Percentiles rank a stretch among this genome's conserved stretches.
phyloP scores from a whole-genome alignment of 2,888 invertebrate species.

The Nymphalis urticae region DNA sequence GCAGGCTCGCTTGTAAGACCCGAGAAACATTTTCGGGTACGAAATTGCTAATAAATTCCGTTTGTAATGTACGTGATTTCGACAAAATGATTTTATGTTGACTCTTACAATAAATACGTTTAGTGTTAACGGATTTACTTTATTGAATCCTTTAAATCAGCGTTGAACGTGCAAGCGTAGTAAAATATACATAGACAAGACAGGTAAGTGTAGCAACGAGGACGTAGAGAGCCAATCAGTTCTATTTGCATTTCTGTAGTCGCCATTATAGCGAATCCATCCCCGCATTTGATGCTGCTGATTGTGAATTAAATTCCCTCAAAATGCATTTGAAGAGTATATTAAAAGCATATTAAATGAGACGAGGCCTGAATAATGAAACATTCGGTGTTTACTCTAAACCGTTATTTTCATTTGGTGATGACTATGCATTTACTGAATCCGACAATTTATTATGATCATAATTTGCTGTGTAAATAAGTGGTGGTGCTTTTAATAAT shows the following conservation, averaged over 20 bases:
- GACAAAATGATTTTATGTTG: slow-evolving; percentile 42
- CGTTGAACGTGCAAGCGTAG: slow-evolving; percentile 36
- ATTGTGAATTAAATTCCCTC: slow-evolving; percentile 54
- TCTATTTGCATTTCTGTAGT: slow-evolving; percentile 65
- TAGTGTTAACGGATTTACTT: slow-evolving; percentile 39
- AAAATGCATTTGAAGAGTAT: slow-evolving; percentile 46
- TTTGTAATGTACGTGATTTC: slow-evolving; percentile 41
- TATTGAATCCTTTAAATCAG: slow-evolving; percentile 37
- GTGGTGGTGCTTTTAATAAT: slow-evolving; percentile 34
- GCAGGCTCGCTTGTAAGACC: slow-evolving; percentile 35
- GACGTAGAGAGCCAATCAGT: slow-evolving; percentile 56
- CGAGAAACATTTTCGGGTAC: slow-evolving; percentile 41
- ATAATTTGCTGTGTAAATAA: slow-evolving; percentile 40
- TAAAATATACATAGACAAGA: slow-evolving; percentile 44
- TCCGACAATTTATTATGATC: slow-evolving; percentile 43
- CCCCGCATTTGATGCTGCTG: slow-evolving; percentile 42
- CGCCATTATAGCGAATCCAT: slow-evolving; percentile 53
- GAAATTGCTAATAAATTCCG: slow-evolving; percentile 43
- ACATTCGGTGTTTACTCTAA: slow-evolving; percentile 52
- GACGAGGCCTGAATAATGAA: slow-evolving; percentile 47
- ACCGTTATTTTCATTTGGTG: slow-evolving; percentile 54
- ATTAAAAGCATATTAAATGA: slow-evolving; percentile 49
- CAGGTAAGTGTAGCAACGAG: slow-evolving; percentile 46
- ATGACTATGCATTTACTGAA: slow-evolving; percentile 47
- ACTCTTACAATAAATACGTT: slow-evolving; percentile 43